Conservation (phyloP, 2,888 invertebrate species). For the Rhagonycha lutea region DNA sequence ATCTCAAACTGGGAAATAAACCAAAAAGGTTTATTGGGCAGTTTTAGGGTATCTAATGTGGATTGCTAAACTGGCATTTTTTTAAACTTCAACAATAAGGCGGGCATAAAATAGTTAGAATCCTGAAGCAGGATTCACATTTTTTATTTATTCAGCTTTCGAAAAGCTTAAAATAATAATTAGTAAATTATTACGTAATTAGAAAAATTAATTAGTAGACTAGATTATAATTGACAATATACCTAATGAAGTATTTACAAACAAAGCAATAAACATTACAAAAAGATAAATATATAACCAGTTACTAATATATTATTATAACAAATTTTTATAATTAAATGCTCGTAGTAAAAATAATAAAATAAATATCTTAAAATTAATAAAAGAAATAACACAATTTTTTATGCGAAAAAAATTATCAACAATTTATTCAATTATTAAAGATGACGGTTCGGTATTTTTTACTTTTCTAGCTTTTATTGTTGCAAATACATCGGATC, state of each 20-base stretch:
- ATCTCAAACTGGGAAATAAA: neutral
- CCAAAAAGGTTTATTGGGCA: neutral
- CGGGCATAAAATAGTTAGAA: neutral
- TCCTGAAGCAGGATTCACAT: neutral
- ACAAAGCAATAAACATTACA: neutral
- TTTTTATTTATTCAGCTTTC: neutral
- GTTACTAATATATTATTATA: neutral
- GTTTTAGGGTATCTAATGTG: neutral
- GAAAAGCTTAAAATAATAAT: neutral
- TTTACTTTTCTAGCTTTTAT: conserved; percentile 86
- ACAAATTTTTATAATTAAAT: neutral
- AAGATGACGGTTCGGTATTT: conserved; percentile 85
- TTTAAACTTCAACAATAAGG: neutral
- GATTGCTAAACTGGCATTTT: neutral
- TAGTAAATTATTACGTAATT: neutral
- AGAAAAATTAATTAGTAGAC: neutral
- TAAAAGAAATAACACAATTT: neutral
- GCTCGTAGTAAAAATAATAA: neutral
- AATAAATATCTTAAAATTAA: neutral
- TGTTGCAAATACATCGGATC: conserved; percentile 85
- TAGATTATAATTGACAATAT: neutral
- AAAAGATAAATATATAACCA: neutral
- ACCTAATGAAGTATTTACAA: neutral
- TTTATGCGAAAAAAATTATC: neutral
- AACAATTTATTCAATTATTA: conserved; percentile 51